Conservation (phyloP, 2,888 invertebrate genomes). For the Capitulum mitella region DNA sequence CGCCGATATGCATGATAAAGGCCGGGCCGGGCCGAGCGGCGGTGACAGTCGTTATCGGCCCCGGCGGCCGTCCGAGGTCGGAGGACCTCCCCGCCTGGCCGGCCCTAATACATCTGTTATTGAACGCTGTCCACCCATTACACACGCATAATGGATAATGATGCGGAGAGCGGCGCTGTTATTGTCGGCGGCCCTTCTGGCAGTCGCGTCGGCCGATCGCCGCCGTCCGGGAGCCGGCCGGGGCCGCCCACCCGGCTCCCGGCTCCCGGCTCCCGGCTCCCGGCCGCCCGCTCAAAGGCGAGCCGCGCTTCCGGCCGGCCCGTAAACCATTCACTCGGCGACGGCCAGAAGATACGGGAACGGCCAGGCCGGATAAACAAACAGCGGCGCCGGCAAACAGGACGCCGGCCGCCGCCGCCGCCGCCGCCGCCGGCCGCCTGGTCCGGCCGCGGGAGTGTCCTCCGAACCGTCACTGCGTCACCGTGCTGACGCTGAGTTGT, state of each 20-base stretch:
- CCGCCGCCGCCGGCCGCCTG: too few species aligned
- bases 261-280: neutral
- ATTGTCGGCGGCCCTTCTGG: neutral
- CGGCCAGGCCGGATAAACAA: neutral
- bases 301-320: conserved; percentile 1
- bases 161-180: conserved; percentile 3
- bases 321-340: neutral
- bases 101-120: conserved; percentile 1
- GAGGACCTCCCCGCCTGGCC: neutral
- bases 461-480: neutral
- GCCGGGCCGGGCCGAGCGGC: neutral
- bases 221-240: neutral
- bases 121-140: conserved; percentile 14
- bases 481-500: neutral
- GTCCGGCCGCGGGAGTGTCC: too few species aligned
- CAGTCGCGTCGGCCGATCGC: neutral
- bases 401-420: neutral
- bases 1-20: neutral
- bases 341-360: neutral
- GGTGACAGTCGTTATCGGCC: too few species aligned
- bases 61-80: neutral
- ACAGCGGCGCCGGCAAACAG: neutral
- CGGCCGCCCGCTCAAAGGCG: neutral
- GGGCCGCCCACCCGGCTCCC: neutral
- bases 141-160: conserved; percentile 13